A percentile compares a stretch with the other conserved stretches of the same genome.
phyloP scores from a whole-genome alignment of 1,140 invertebrate genomes.

The Papilio polytes region DNA sequence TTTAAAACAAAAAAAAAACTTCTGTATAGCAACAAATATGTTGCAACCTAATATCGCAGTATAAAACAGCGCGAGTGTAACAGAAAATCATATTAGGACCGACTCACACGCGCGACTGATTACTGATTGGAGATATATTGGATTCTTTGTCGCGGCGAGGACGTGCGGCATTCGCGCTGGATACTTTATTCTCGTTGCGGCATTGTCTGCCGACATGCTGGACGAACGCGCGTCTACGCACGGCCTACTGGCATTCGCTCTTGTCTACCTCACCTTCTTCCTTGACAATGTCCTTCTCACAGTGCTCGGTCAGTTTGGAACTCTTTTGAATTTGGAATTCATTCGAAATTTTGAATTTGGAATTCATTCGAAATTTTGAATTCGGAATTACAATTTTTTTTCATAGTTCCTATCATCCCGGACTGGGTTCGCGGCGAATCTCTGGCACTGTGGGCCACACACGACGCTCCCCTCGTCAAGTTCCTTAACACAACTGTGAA shows the following conservation, averaged over 20 bases:
- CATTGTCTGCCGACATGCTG: conserved; percentile 41
- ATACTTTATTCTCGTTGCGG: not conserved
- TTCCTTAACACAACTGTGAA: conserved; percentile 68
- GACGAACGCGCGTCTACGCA: conserved; percentile 40
- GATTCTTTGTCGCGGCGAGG: conserved; percentile 52
- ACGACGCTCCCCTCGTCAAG: conserved; percentile 61
- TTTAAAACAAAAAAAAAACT: no score
- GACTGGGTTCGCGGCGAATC: conserved; percentile 73
- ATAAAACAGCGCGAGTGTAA: conserved; percentile 45
- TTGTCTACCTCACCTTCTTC: conserved; percentile 88
- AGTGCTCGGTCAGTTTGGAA: conserved; percentile 88
- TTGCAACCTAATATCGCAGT: conserved; percentile 32
- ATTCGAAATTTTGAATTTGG: not conserved
- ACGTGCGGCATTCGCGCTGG: conserved; percentile 41
- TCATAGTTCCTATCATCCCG: conserved; percentile 73
- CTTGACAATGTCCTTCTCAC: conserved; percentile 92
- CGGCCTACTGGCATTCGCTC: conserved; percentile 74
- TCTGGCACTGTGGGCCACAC: conserved; percentile 64
- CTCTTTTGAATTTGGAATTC: not conserved
- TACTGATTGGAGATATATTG: conserved; percentile 64
- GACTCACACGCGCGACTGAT: conserved; percentile 57
- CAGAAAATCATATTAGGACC: conserved; percentile 61
- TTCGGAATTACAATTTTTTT: not conserved
- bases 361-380: not conserved
- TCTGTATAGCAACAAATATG: not conserved